Evolutionary conservation across 2,113 vertebrate genomes (phyloP).

Genomic region (Paradoxurus hermaphroditus): DNA sequence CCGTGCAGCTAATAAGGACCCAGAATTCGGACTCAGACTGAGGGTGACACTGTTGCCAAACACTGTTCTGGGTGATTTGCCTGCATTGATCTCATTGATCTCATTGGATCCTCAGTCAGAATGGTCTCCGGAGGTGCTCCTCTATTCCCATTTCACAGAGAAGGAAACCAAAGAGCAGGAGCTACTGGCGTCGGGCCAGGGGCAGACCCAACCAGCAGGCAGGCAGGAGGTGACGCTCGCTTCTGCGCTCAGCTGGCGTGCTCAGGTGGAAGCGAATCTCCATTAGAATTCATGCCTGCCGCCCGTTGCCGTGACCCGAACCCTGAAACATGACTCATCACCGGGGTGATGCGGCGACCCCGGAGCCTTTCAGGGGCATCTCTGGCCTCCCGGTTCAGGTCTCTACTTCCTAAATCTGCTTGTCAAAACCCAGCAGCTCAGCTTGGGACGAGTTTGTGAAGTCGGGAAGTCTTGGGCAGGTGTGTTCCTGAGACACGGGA

Average conservation of each 20-base stretch:
- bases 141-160: background rate
- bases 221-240: rapidly evolving
- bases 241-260: rapidly evolving
- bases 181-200: background rate
- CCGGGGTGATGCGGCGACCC: background rate
- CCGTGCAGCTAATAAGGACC: background rate
- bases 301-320: no score
- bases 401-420: background rate
- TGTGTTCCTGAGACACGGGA: background rate
- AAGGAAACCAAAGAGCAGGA: background rate
- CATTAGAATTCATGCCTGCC: background rate
- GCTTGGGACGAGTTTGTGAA: slow-evolving; percentile 15
- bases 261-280: background rate
- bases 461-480: background rate
- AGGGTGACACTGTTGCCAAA: background rate
- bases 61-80: background rate
- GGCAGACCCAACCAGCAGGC: background rate
- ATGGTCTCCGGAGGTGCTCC: background rate
- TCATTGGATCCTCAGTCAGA: background rate
- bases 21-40: background rate
- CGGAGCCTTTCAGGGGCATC: background rate
- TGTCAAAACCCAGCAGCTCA: background rate
- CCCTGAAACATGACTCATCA: background rate
- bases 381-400: background rate
- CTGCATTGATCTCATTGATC: background rate